These are phyloP conservation scores for Watsonalla cultraria DNA, from an alignment of 2,888 invertebrate species.

Conservation along the genomic window DNA sequence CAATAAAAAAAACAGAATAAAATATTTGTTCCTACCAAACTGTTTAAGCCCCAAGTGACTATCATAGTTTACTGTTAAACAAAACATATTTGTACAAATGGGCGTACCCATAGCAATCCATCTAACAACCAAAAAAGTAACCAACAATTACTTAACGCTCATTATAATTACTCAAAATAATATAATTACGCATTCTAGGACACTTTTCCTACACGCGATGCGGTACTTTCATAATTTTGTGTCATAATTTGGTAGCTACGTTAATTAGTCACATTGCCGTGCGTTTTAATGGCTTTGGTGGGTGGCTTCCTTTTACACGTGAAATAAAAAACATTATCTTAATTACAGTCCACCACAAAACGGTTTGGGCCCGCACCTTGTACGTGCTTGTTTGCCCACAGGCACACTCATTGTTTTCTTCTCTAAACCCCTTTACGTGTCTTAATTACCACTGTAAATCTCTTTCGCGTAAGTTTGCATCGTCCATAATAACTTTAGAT, in stretches of 20 bases:
- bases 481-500: too few species aligned
- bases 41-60: too few species aligned
- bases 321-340: constrained; percentile 45
- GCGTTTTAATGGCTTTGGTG: constrained; percentile 22
- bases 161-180: background rate
- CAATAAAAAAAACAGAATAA: too few species aligned
- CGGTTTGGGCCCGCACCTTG: constrained; percentile 13
- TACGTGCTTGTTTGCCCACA: background rate
- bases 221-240: constrained; percentile 55
- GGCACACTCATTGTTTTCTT: background rate
- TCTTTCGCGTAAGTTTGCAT: too few species aligned
- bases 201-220: constrained; percentile 42
- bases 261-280: constrained; percentile 39
- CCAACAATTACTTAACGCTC: background rate
- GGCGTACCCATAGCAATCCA: background rate
- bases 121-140: background rate
- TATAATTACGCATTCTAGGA: background rate
- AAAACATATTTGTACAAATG: too few species aligned
- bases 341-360: constrained; percentile 47
- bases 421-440: too few species aligned
- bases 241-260: constrained; percentile 51
- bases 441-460: too few species aligned
- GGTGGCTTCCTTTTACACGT: constrained; percentile 20
- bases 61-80: too few species aligned
- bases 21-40: too few species aligned